Evolutionary conservation across 2,888 invertebrate genomes (phyloP).

Genomic region (Norana najaformis): DNA sequence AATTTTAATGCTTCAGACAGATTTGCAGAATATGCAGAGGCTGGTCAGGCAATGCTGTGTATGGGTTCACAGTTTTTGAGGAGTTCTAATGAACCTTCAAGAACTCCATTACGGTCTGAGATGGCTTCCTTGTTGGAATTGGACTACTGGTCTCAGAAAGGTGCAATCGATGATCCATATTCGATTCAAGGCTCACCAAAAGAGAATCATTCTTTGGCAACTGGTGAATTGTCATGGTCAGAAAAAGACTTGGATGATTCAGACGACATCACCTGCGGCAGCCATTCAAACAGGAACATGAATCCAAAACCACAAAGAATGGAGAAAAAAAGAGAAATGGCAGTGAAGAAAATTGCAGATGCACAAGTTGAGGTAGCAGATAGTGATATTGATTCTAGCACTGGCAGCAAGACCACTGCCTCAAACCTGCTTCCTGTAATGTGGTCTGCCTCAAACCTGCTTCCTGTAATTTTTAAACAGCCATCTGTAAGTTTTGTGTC

Average conservation of each 20-base stretch:
- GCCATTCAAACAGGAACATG: background rate
- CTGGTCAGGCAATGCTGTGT: background rate
- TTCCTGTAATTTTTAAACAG: background rate
- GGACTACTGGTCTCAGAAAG: background rate
- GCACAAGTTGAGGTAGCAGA: background rate
- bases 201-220: background rate
- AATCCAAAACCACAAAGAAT: slow-evolving; percentile 3
- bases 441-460: background rate
- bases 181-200: background rate
- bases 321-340: background rate
- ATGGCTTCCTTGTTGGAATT: background rate
- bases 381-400: background rate
- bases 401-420: background rate
- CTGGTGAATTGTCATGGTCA: background rate
- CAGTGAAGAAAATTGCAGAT: background rate
- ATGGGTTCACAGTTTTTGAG: background rate
- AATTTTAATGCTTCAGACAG: background rate
- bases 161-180: background rate
- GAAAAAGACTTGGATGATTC: background rate
- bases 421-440: background rate
- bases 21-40: background rate
- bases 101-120: background rate
- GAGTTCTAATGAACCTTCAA: background rate
- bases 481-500: background rate
- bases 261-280: background rate